These are phyloP conservation scores for Oryctes rhinoceros DNA, from an alignment of 1,140 invertebrate genomes.

Conservation along the genomic window DNA sequence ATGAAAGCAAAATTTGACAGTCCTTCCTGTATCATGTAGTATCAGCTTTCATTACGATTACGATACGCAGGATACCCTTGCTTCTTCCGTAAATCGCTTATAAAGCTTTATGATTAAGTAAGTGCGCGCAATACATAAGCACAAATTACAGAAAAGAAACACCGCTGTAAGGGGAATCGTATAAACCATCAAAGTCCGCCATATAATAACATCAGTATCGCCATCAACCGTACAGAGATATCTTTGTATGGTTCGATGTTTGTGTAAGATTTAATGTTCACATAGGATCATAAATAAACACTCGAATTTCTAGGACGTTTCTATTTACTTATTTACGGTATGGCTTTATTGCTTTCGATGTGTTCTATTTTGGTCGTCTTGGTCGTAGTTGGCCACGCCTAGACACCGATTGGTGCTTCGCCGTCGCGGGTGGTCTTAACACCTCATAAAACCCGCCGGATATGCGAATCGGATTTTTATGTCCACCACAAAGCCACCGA, in stretches of 20 bases:
- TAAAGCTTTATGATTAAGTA: background rate
- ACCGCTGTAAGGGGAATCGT: background rate
- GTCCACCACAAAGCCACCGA: conserved; percentile 34
- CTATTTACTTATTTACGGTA: conserved; percentile 58
- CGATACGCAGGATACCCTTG: no score
- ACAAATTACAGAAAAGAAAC: conserved; percentile 1
- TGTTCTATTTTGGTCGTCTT: conserved; percentile 53
- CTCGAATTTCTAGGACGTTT: conserved; percentile 59
- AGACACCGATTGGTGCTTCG: conserved; percentile 42
- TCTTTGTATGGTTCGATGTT: conserved; percentile 49
- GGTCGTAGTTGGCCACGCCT: conserved; percentile 40
- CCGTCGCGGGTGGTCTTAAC: conserved; percentile 50
- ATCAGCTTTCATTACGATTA: background rate
- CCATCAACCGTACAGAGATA: conserved; percentile 43
- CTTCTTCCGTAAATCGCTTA: no score
- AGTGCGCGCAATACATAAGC: background rate
- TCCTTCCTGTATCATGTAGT: no score
- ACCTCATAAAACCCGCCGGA: conserved; percentile 46
- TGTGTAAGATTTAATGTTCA: conserved; percentile 57
- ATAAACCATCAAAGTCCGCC: background rate
- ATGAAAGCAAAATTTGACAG: no score
- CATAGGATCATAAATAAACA: conserved; percentile 58
- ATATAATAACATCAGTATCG: conserved; percentile 34
- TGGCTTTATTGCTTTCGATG: conserved; percentile 56
- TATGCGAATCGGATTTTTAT: conserved; percentile 44